phyloP scores from a whole-genome alignment of 2,888 invertebrate species.

The Anarsia innoxiella region DNA sequence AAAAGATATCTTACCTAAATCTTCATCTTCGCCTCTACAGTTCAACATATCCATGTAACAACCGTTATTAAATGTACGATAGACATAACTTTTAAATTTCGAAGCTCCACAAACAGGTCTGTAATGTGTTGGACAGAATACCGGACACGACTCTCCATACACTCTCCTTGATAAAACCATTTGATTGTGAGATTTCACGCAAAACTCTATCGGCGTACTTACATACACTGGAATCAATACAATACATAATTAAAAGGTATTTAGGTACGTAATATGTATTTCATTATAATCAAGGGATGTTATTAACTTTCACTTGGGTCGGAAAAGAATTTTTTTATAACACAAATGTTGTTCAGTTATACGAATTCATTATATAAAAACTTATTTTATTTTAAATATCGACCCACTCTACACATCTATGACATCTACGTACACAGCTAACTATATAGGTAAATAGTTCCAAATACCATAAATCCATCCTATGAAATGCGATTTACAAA shows the following conservation, averaged over 20 bases:
- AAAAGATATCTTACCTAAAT: conserved; percentile 17
- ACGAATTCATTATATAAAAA: background rate
- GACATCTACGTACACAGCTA: no score
- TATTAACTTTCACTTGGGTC: no score
- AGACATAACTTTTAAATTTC: conserved; percentile 35
- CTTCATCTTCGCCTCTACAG: conserved; percentile 52
- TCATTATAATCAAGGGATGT: background rate
- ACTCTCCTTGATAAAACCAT: conserved; percentile 23
- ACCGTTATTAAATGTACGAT: conserved; percentile 49
- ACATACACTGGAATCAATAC: conserved; percentile 32
- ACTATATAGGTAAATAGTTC: no score
- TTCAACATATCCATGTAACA: conserved; percentile 60
- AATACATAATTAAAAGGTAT: conserved; percentile 3
- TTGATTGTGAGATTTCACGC: conserved; percentile 33
- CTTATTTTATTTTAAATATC: no score
- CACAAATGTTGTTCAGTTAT: background rate
- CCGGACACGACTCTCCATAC: conserved; percentile 53
- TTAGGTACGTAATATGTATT: no score
- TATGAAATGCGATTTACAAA: no score
- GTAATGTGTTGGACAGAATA: conserved; percentile 54
- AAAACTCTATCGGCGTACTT: conserved; percentile 37
- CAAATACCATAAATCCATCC: no score
- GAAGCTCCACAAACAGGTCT: conserved; percentile 54
- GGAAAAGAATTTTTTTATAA: background rate
- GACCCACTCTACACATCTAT: no score